phyloP scores from a whole-genome alignment of 1,140 invertebrate species.

The Cydia amplana region DNA sequence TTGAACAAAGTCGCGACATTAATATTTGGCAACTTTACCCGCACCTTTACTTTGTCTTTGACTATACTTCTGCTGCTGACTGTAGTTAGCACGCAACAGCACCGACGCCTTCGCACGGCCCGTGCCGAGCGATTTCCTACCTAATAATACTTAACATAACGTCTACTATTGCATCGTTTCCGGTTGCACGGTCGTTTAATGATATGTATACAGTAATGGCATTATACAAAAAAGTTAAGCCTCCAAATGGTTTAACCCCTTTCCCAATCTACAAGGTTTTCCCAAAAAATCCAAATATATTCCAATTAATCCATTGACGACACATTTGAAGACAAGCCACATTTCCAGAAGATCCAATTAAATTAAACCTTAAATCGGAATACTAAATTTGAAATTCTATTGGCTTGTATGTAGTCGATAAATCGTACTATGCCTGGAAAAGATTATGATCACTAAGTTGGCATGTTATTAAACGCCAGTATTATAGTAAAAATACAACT shows the following conservation, averaged over 20 bases:
- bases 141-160: slow-evolving; percentile 28
- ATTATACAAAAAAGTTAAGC: neutral
- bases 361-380: too few relatives aligned
- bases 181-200: neutral
- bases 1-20: too few relatives aligned
- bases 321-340: too few relatives aligned
- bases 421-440: too few relatives aligned
- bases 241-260: neutral
- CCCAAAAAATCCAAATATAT: too few relatives aligned
- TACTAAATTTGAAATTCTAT: too few relatives aligned
- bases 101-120: neutral
- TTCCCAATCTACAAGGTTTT: too few relatives aligned
- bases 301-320: too few relatives aligned
- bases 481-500: neutral
- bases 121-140: neutral
- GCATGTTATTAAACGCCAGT: neutral
- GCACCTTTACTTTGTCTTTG: neutral
- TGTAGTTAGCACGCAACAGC: neutral
- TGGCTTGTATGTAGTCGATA: too few relatives aligned
- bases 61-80: neutral
- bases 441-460: neutral
- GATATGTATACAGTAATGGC: neutral
- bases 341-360: too few relatives aligned
- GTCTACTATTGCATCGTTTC: slow-evolving; percentile 13
- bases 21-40: too few relatives aligned